Evolutionary conservation across 2,888 invertebrate species (phyloP).

Genomic region (Galerucella pusilla): DNA sequence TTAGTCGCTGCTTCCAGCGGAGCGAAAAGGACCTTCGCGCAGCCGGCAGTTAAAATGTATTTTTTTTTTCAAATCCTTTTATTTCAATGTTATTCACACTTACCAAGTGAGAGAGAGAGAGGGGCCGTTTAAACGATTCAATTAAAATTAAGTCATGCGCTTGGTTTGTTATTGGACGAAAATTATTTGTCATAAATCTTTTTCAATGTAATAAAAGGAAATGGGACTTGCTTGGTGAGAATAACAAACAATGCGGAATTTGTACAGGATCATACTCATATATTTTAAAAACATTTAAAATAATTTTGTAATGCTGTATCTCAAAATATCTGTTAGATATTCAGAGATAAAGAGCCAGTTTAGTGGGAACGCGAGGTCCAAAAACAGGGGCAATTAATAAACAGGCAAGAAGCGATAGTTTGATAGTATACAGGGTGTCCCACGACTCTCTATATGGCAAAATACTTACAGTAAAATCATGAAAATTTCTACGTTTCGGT

Average conservation of each 20-base stretch:
- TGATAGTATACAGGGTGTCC: too few relatives aligned
- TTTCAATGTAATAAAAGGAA: not conserved
- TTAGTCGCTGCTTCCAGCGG: slow-evolving; percentile 17
- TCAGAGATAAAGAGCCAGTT: too few relatives aligned
- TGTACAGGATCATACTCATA: not conserved
- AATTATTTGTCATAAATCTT: slow-evolving; percentile 28
- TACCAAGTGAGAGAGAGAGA: slow-evolving; percentile 23
- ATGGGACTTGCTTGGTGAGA: not conserved
- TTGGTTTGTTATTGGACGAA: slow-evolving; percentile 30
- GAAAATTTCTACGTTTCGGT: too few relatives aligned
- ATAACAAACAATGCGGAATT: slow-evolving; percentile 2
- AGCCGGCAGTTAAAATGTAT: slow-evolving; percentile 3
- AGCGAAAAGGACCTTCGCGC: slow-evolving; percentile 18
- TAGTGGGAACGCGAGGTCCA: too few relatives aligned
- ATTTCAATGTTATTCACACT: slow-evolving; percentile 41
- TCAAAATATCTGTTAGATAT: too few relatives aligned
- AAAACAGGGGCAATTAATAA: too few relatives aligned
- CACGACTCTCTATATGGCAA: too few relatives aligned
- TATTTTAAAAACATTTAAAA: too few relatives aligned
- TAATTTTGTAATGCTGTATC: too few relatives aligned
- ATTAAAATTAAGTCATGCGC: slow-evolving; percentile 41
- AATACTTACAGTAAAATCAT: too few relatives aligned
- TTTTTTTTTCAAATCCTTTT: slow-evolving; percentile 23
- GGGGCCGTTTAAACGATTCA: slow-evolving; percentile 44
- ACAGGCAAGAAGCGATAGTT: too few relatives aligned